Conservation (phyloP, 64 coral and sea anemone genomes). For the Stichodactyla helianthus region DNA sequence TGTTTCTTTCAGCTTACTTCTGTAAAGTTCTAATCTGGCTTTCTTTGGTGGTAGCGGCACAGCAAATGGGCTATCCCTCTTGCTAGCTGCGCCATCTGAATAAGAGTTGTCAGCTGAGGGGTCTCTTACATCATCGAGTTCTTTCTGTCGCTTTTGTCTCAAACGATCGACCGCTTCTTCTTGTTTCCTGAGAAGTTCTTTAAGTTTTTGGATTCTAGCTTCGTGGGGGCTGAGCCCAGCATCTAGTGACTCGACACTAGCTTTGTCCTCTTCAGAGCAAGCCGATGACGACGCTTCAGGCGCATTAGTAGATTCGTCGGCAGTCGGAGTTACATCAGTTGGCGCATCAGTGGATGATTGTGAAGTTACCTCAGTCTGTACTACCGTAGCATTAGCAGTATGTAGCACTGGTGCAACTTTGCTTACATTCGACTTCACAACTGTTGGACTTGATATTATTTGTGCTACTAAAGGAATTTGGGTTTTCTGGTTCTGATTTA, state of each 20-base stretch:
- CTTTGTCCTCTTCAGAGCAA: not conserved
- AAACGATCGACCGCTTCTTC: slow-evolving; percentile 75
- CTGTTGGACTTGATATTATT: not conserved
- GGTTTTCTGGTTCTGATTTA: not conserved
- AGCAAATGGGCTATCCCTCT: slow-evolving; percentile 69
- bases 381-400: not conserved
- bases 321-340: not conserved
- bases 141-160: slow-evolving; percentile 70
- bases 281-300: not conserved
- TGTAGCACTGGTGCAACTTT: not conserved
- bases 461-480: not conserved
- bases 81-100: not conserved
- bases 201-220: slow-evolving; percentile 75
- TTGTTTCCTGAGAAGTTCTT: slow-evolving; percentile 70
- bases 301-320: not conserved
- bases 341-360: not conserved
- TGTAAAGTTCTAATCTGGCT: slow-evolving; percentile 13
- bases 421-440: not conserved
- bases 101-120: slow-evolving; percentile 2
- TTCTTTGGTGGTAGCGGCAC: slow-evolving; percentile 62
- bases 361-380: not conserved
- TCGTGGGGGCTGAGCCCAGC: slow-evolving; percentile 67
- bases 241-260: not conserved
- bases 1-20: slow-evolving; percentile 16
- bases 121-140: slow-evolving; percentile 65